Percentiles rank a stretch among this genome's conserved stretches.
Evolutionary conservation across 1,140 invertebrate genomes (phyloP).

Genomic region (Drosophila repletoides): DNA sequence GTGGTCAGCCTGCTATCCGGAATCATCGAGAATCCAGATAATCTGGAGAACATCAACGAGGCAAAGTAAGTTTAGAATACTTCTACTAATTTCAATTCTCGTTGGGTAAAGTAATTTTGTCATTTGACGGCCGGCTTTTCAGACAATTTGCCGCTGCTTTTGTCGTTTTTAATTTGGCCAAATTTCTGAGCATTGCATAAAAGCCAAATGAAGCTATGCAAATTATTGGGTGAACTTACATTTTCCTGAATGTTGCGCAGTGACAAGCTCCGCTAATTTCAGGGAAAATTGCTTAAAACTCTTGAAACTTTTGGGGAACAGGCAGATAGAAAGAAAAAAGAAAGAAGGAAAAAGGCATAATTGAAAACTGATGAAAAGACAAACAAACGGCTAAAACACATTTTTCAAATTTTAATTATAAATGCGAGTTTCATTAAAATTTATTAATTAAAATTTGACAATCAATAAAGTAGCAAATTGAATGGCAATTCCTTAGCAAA

Average conservation of each 20-base stretch:
- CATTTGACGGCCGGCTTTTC: not conserved
- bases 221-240: conserved; percentile 17
- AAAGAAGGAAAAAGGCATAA: conserved; percentile 6
- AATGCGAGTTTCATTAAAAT: too few relatives aligned
- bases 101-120: too few relatives aligned
- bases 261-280: conserved; percentile 7
- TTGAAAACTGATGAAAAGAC: not conserved
- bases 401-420: too few relatives aligned
- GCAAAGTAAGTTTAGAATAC: conserved; percentile 58
- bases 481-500: too few relatives aligned
- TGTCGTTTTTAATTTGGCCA: not conserved
- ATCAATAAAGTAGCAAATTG: too few relatives aligned
- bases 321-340: too few relatives aligned
- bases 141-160: not conserved
- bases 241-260: not conserved
- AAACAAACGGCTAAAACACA: not conserved
- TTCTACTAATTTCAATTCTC: too few relatives aligned
- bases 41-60: conserved; percentile 74
- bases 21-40: conserved; percentile 79
- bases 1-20: conserved; percentile 67
- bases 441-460: too few relatives aligned
- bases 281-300: not conserved
- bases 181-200: conserved; percentile 1
- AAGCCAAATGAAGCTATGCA: conserved; percentile 25
- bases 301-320: not conserved